Percentiles rank a stretch among this genome's conserved stretches.
phyloP scores from a whole-genome alignment of 2,113 vertebrate genomes.

The Oryzias javanicus region DNA sequence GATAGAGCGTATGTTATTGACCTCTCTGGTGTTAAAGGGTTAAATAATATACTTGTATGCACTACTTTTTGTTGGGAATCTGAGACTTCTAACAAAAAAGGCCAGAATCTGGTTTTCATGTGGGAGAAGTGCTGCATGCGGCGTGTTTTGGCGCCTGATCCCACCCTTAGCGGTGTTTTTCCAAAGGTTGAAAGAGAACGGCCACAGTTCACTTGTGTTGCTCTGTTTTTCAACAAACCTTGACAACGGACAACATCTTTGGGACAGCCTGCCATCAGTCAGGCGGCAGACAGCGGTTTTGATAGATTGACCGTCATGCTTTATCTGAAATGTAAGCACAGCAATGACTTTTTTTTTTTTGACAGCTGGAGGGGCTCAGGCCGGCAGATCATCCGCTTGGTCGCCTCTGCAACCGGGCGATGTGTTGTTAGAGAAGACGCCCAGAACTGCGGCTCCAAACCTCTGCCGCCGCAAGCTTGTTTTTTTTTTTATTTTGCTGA shows the following conservation, averaged over 20 bases:
- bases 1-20: too few relatives aligned
- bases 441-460: conserved; percentile 4
- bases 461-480: conserved; percentile 10
- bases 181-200: background rate
- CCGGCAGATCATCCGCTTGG: conserved; percentile 58
- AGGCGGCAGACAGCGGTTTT: conserved; percentile 21
- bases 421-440: background rate
- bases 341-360: conserved; percentile 33
- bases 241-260: conserved; percentile 36
- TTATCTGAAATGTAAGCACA: conserved; percentile 47
- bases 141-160: background rate
- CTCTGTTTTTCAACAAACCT: conserved; percentile 10
- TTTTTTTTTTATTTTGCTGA: conserved; percentile 36
- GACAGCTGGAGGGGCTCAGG: conserved; percentile 25
- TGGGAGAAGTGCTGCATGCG: too few relatives aligned
- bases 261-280: conserved; percentile 29
- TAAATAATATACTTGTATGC: too few relatives aligned
- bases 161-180: background rate
- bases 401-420: conserved; percentile 44
- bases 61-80: too few relatives aligned
- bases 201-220: background rate
- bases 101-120: too few relatives aligned
- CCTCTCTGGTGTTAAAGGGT: too few relatives aligned
- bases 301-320: conserved; percentile 58
- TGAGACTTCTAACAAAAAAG: too few relatives aligned